These are phyloP conservation scores for Scophthalmus maximus DNA, from an alignment of 2,113 vertebrate species.

Conservation along the genomic window DNA sequence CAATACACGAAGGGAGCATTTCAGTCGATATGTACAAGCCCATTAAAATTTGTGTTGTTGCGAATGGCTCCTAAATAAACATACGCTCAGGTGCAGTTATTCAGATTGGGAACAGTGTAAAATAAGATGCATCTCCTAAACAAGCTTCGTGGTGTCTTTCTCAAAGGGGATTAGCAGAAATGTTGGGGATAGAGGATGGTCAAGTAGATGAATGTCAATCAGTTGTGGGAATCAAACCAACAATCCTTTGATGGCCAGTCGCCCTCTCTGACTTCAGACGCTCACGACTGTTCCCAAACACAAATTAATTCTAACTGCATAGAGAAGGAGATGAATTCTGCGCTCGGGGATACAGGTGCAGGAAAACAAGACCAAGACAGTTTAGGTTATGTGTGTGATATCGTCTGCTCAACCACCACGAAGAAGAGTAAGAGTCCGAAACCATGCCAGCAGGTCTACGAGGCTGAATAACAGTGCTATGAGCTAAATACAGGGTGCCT, in stretches of 20 bases:
- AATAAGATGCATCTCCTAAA: not conserved
- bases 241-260: too few relatives aligned
- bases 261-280: too few relatives aligned
- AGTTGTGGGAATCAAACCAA: not conserved
- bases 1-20: constrained; percentile 12
- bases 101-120: not conserved
- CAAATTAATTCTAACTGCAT: too few relatives aligned
- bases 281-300: too few relatives aligned
- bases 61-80: not conserved
- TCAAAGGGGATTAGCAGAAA: not conserved
- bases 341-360: too few relatives aligned
- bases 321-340: too few relatives aligned
- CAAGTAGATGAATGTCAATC: not conserved
- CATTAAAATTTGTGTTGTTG: not conserved
- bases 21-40: constrained; percentile 30
- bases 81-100: not conserved
- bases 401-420: too few relatives aligned
- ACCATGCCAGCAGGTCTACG: too few relatives aligned
- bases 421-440: too few relatives aligned
- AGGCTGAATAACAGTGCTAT: not conserved
- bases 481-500: too few relatives aligned
- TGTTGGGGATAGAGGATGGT: not conserved
- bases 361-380: too few relatives aligned
- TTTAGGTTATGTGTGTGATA: too few relatives aligned
- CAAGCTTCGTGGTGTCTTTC: not conserved